Conservation (phyloP, 2,797 vertebrate species). For the Bovichtus variegatus region DNA sequence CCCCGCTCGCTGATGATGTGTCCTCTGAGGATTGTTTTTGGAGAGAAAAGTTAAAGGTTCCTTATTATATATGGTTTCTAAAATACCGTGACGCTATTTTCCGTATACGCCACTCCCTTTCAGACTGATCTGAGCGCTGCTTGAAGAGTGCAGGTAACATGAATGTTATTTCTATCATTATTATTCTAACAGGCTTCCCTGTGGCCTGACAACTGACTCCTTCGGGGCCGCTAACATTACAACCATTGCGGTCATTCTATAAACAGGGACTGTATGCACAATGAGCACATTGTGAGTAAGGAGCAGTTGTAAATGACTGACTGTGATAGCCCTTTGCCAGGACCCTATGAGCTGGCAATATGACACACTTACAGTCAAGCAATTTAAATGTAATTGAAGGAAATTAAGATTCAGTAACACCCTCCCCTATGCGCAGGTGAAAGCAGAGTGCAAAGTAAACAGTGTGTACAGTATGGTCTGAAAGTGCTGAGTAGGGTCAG, state of each 20-base stretch:
- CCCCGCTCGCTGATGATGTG: conserved; percentile 62
- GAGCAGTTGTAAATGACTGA: conserved; percentile 63
- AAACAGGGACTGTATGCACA: conserved; percentile 75
- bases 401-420: conserved; percentile 56
- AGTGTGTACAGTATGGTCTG: conserved; percentile 42
- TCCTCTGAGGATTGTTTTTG: conserved; percentile 75
- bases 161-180: conserved; percentile 80
- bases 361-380: conserved; percentile 49
- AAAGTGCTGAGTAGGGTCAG: conserved; percentile 59
- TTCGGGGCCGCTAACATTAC: conserved; percentile 77
- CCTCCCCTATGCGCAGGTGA: conserved; percentile 50
- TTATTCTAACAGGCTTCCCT: conserved; percentile 77
- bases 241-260: conserved; percentile 69
- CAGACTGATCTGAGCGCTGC: conserved; percentile 28
- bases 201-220: conserved; percentile 71
- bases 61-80: conserved; percentile 65
- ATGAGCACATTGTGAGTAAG: conserved; percentile 79
- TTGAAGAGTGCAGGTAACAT: conserved; percentile 61
- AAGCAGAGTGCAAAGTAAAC: conserved; percentile 62
- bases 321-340: conserved; percentile 55
- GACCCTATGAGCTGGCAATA: conserved; percentile 41
- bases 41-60: conserved; percentile 66
- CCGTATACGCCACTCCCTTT: conserved; percentile 6
- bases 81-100: conserved; percentile 51
- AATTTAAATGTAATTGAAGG: conserved; percentile 46